Evolutionary conservation across 2,888 invertebrate genomes (phyloP), one percentile per base, ranked within the genome.

Genomic region (Branchipolynoe longqiensis): DNA sequence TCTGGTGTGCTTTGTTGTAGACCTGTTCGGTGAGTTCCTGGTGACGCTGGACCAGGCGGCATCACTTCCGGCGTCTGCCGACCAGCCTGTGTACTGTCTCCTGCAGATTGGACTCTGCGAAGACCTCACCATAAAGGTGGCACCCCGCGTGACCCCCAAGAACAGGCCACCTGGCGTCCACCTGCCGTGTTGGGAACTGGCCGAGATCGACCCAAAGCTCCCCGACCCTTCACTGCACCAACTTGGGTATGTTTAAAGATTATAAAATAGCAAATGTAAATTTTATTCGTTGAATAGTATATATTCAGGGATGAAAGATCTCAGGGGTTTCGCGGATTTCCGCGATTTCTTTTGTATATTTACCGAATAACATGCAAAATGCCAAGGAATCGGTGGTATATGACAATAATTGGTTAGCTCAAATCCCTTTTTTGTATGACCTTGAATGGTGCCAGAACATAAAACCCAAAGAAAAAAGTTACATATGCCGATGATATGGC

Each of bases 141-240:
- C 86, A 54, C 82, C 78, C 22, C 83, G 87, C 2, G 54, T 69
- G 4, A 84, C 69, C n/a, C 87, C 86, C 12, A 87, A 85, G 28
- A 84, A 86, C 78, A 41, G 84, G 25, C 84, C 87, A 22, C n/a
- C 87, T 58, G 86, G 69, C 25, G 88, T 89, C 14, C 88, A 90
- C 89, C 81, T 92, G 54, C 88, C 90, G 6, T 90, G 90, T 86
- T 69, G 82, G 58, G 64, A 84, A 58, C 89, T 91, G n/a, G 69
- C 86, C 0, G 90, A 90, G 74, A 86, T 91, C 82, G 91, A 91
- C 84, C 90, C 90, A 6, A 54, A 81, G 22, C 87, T 89, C 12
- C 89, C 88, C 0, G 64, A 83, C 6, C 86, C 88, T 8, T 82
- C 85, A 22, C 84, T 91, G 31, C 86, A 88, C 6, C 87, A 89